Percentiles rank a stretch among this genome's conserved stretches.
Conservation (phyloP, 2,888 invertebrate species). For the Nephrotoma guestfalica region DNA sequence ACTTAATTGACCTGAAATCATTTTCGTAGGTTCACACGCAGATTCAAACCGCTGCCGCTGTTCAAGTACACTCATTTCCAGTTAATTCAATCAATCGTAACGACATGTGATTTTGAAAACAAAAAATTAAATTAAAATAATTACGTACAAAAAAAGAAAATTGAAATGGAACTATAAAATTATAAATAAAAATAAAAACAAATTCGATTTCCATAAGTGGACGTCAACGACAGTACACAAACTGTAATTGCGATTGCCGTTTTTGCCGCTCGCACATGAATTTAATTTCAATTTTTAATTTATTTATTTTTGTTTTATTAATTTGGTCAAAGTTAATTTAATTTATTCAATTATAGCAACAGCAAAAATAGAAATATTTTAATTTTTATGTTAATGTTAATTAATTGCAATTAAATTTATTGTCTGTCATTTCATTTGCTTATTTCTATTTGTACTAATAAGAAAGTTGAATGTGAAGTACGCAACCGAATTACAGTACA, state of each 20-base stretch:
- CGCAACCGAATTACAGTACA: neutral
- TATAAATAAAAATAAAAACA: neutral
- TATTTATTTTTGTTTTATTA: neutral
- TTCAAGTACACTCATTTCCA: no score
- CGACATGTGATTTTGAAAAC: neutral
- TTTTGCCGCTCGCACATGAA: neutral
- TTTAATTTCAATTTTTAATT: neutral
- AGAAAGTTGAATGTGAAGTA: neutral
- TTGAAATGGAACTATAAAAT: neutral
- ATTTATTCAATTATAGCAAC: neutral
- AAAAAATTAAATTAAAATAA: neutral
- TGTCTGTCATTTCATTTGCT: neutral
- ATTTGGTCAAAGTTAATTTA: neutral
- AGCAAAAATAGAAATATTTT: neutral
- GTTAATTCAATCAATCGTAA: no score
- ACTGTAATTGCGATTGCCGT: neutral
- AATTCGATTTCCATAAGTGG: neutral
- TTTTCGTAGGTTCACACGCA: no score
- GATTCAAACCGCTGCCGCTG: no score
- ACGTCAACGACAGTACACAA: neutral
- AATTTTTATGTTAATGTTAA: neutral
- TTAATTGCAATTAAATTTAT: neutral
- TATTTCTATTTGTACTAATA: neutral
- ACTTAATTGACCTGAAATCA: no score
- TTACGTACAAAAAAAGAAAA: neutral